Evolutionary conservation across 2,888 invertebrate species (phyloP).

Genomic region (Thelaira solivaga): DNA sequence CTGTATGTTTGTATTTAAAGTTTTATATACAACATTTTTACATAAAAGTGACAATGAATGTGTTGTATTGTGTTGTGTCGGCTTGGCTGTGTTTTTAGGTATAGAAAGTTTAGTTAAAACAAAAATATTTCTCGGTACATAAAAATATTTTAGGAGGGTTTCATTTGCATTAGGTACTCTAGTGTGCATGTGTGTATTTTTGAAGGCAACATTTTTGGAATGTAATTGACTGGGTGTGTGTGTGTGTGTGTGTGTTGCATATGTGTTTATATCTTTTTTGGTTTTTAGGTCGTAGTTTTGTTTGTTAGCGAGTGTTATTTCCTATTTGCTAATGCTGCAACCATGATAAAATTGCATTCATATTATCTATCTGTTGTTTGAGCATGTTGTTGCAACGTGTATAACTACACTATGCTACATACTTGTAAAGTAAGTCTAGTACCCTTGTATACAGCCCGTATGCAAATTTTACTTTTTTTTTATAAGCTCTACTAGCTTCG

Average conservation of each 20-base stretch:
- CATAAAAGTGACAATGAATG: constrained; percentile 53
- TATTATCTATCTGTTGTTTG: constrained; percentile 38
- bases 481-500: not conserved
- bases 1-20: not conserved
- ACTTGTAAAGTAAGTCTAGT: not conserved
- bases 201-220: constrained; percentile 35
- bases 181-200: constrained; percentile 43
- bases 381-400: constrained; percentile 36
- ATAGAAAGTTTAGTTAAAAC: constrained; percentile 42
- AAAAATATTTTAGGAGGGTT: constrained; percentile 24
- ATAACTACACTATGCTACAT: too few species aligned
- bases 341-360: constrained; percentile 58
- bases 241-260: too few species aligned
- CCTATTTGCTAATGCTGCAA: constrained; percentile 57
- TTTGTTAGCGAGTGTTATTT: constrained; percentile 15
- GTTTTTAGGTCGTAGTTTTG: constrained; percentile 52
- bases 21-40: constrained; percentile 24
- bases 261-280: constrained; percentile 14
- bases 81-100: constrained; percentile 29
- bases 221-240: too few species aligned
- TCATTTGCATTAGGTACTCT: too few species aligned
- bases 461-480: constrained; percentile 40
- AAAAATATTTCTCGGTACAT: not conserved
- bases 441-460: constrained; percentile 41
- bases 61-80: constrained; percentile 12